Conservation (phyloP, 2,113 vertebrate genomes). For the Spizaetus ornatus region DNA sequence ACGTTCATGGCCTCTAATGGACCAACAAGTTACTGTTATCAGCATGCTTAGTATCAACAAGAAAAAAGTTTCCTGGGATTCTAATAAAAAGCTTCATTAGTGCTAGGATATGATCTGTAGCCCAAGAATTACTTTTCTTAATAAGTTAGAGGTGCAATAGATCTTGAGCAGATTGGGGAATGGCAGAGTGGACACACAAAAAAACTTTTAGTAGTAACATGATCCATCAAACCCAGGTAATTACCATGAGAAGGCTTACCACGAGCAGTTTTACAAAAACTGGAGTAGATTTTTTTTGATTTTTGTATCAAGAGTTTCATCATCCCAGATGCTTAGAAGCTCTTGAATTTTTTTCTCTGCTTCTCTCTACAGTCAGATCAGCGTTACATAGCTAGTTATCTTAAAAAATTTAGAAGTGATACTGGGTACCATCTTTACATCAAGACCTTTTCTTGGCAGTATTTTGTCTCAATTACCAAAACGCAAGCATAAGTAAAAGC, state of each 20-base stretch:
- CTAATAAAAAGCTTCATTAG: background rate
- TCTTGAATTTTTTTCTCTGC: background rate
- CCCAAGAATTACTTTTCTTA: background rate
- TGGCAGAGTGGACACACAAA: background rate
- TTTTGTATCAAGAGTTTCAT: background rate
- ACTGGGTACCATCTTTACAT: background rate
- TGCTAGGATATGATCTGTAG: background rate
- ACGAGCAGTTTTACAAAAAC: background rate
- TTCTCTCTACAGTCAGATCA: background rate
- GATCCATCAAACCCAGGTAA: background rate
- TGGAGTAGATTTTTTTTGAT: background rate
- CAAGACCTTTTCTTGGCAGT: background rate
- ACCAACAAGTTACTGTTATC: conserved; percentile 17
- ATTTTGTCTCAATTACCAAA: background rate
- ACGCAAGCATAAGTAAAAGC: background rate
- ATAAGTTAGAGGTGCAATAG: background rate
- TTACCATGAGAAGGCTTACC: background rate
- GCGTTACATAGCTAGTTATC: background rate
- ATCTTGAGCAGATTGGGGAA: background rate
- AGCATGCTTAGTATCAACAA: background rate
- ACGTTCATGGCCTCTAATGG: conserved; percentile 15
- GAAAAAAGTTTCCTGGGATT: background rate
- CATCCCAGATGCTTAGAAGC: background rate
- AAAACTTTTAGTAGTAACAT: rapidly evolving
- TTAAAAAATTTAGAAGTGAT: background rate